Conservation (phyloP, 2,113 vertebrate genomes). For the Actinemys pallida region DNA sequence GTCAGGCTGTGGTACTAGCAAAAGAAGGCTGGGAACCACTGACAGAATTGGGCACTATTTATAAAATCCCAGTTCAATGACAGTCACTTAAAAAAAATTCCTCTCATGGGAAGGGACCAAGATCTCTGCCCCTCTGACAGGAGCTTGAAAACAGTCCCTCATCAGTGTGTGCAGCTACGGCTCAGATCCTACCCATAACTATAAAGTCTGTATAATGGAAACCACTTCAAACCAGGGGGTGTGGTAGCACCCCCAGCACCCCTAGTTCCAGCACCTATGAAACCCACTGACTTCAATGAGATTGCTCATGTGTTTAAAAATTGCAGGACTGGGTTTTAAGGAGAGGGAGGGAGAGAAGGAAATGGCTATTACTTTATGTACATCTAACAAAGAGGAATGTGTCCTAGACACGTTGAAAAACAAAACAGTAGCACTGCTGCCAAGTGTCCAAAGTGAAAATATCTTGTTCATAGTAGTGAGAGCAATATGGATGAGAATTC, state of each 20-base stretch:
- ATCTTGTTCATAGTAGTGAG: no score
- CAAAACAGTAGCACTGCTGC: background rate
- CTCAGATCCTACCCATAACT: fast-evolving
- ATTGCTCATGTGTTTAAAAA: background rate
- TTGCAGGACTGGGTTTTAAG: background rate
- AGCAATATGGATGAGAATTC: fast-evolving
- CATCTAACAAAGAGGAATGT: background rate
- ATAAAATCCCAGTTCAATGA: background rate
- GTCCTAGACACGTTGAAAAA: no score
- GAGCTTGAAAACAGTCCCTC: background rate
- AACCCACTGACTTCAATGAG: background rate
- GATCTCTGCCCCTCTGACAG: background rate
- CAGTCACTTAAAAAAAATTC: background rate
- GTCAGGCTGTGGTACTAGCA: background rate
- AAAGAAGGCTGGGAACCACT: fast-evolving
- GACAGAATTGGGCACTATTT: fast-evolving
- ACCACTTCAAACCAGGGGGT: no score
- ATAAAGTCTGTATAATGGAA: no score
- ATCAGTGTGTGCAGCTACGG: fast-evolving
- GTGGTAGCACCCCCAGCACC: no score
- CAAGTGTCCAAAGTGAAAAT: fast-evolving
- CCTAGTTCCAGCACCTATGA: no score
- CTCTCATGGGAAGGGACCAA: background rate
- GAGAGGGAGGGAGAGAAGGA: background rate
- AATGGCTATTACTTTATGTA: fast-evolving